Conservation (phyloP, 2,797 vertebrate genomes). For the Sylvilagus floridanus region DNA sequence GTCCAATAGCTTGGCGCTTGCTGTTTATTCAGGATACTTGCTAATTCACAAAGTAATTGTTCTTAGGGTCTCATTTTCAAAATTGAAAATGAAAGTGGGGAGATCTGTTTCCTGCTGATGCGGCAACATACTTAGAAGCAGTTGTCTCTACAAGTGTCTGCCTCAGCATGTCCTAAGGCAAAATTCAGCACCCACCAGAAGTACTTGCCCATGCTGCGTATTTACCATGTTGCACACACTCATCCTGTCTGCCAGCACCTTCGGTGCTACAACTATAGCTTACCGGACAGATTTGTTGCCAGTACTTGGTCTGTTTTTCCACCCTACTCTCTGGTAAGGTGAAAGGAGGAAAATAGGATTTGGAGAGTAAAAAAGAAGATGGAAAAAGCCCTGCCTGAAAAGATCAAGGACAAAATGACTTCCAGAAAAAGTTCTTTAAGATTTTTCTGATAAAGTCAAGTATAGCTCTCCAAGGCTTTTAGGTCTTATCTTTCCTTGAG, state of each 20-base stretch:
- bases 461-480: slow-evolving; percentile 19
- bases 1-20: background rate
- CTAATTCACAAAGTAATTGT: slow-evolving; percentile 82
- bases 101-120: slow-evolving; percentile 82
- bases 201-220: slow-evolving; percentile 61
- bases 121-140: slow-evolving; percentile 81
- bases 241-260: slow-evolving; percentile 1
- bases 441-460: background rate
- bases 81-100: slow-evolving; percentile 74
- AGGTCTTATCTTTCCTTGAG: slow-evolving; percentile 19
- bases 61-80: slow-evolving; percentile 70
- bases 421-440: background rate
- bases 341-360: background rate
- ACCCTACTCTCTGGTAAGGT: background rate
- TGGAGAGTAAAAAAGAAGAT: background rate
- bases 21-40: slow-evolving; percentile 53
- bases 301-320: background rate
- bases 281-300: slow-evolving; percentile 36
- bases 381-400: background rate
- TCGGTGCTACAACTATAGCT: slow-evolving; percentile 8
- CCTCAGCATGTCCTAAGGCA: slow-evolving; percentile 77
- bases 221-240: slow-evolving; percentile 67
- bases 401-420: slow-evolving; percentile 38
- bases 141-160: slow-evolving; percentile 76
- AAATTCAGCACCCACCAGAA: slow-evolving; percentile 73